Percentiles rank a stretch among this genome's conserved stretches.
These are phyloP conservation scores for Trissolcus basalis DNA, from an alignment of 1,140 invertebrate species.

Conservation along the genomic window DNA sequence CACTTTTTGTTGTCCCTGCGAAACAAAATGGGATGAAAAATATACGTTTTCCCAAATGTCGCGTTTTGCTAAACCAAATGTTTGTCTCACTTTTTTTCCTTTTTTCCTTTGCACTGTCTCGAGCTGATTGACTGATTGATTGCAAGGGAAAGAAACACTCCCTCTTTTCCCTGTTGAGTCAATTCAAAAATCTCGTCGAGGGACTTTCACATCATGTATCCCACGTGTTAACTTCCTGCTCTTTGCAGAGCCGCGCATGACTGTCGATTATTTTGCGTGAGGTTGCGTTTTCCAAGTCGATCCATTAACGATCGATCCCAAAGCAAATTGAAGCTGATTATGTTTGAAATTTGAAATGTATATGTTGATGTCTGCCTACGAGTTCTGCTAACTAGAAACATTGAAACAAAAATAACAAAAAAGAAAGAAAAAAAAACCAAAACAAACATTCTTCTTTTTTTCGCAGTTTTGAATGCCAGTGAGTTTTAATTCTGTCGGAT, in stretches of 20 bases:
- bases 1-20: background rate
- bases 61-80: no score
- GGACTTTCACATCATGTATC: conserved; percentile 1
- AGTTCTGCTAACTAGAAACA: background rate
- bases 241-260: background rate
- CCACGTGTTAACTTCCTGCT: background rate
- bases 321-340: conserved; percentile 13
- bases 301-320: conserved; percentile 25
- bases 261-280: conserved; percentile 17
- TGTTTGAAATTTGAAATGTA: background rate
- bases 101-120: no score
- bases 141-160: background rate
- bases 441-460: no score
- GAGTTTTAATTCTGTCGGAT: no score
- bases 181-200: background rate
- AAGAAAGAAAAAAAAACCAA: no score
- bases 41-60: no score
- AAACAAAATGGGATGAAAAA: no score
- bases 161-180: background rate
- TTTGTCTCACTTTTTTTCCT: no score
- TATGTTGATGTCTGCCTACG: background rate
- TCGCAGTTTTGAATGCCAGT: no score
- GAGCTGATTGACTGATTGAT: no score
- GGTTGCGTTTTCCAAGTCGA: conserved; percentile 11
- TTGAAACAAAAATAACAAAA: background rate